These are phyloP conservation scores for Synanthedon vespiformis DNA, from an alignment of 2,888 invertebrate genomes.

Conservation along the genomic window DNA sequence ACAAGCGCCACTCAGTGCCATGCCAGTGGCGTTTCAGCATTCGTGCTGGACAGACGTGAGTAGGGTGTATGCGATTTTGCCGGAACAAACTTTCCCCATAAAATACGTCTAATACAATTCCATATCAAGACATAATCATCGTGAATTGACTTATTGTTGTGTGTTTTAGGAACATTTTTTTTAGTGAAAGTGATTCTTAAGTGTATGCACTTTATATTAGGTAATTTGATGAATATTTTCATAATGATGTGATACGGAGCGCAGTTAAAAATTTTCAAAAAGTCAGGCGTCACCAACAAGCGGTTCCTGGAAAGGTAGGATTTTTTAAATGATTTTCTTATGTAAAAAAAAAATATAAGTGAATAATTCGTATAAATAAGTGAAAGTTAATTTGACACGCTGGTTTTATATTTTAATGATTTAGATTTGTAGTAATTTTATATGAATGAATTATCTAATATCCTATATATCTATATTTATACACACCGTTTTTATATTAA, in stretches of 20 bases:
- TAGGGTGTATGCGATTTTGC: conserved; percentile 28
- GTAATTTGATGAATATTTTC: conserved; percentile 14
- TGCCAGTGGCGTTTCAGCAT: conserved; percentile 46
- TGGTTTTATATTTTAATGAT: no score
- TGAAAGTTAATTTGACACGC: background rate
- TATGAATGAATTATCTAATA: no score
- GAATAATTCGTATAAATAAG: background rate
- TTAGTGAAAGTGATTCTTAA: background rate
- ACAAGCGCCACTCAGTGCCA: no score
- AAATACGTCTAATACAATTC: conserved; percentile 14
- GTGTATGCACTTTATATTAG: conserved; percentile 16
- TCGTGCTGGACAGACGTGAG: conserved; percentile 34
- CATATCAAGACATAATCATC: background rate
- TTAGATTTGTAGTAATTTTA: no score
- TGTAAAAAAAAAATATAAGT: background rate
- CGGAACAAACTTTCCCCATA: conserved; percentile 33
- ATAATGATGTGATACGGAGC: conserved; percentile 21
- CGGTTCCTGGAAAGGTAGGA: conserved; percentile 39
- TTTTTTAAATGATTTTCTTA: conserved; percentile 9
- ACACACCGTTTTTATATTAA: no score
- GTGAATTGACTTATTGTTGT: background rate
- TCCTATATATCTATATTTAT: no score
- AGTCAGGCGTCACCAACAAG: conserved; percentile 20
- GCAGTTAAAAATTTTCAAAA: conserved; percentile 12
- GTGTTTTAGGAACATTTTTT: background rate